Base-by-base conservation (phyloP, 2,113 vertebrate species). In the Paradoxurus hermaphroditus region DNA sequence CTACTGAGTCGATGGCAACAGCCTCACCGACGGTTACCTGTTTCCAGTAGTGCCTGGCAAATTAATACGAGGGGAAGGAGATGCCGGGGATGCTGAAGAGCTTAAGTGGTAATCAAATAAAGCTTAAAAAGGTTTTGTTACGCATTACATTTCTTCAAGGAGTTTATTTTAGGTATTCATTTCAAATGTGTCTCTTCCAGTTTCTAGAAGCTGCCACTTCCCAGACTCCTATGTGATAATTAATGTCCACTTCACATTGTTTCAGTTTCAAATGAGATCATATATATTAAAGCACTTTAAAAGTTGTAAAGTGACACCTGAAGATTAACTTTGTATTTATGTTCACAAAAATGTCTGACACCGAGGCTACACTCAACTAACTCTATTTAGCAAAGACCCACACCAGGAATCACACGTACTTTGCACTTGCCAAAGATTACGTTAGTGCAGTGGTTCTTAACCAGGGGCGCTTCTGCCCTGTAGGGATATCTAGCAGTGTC, bases 171-270 rank as follows among this genome's bases (percentile, higher is more conserved):
- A 81, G 53, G 49, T 23, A 27, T 77, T 41, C 77, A 70, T 25
- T 53, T 82, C 65, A 62, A 82, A 91, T 72, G 49, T 59, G 65
- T n/a, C 91, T 78, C 75, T 94, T 81, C 59, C 53, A 34, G 77
- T 36, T 96, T 84, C 73, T 75, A 39, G 75, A 51, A 11, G 13
- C 29, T 72, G 51, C 56, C 34, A 72, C 39, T 56, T 91, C 59
- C 88, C 82, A 53, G 84, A 90, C 23, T 53, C 51, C 51, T 36
- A 36, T 5, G 56, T 78, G 94, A 96, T 88, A 92, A 94, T 65
- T 77, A 94, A 63, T 39, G 59, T 86, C n/a, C 49, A 25, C 19
- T 51, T 91, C 34, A 23, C 16, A 72, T 0, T 82, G 53, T 59
- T 92, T 92, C 51, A 6, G 39, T 94, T 95, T 85, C 90, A 94